phyloP scores from a whole-genome alignment of 2,888 invertebrate genomes.

The Aspidapion aeneum region DNA sequence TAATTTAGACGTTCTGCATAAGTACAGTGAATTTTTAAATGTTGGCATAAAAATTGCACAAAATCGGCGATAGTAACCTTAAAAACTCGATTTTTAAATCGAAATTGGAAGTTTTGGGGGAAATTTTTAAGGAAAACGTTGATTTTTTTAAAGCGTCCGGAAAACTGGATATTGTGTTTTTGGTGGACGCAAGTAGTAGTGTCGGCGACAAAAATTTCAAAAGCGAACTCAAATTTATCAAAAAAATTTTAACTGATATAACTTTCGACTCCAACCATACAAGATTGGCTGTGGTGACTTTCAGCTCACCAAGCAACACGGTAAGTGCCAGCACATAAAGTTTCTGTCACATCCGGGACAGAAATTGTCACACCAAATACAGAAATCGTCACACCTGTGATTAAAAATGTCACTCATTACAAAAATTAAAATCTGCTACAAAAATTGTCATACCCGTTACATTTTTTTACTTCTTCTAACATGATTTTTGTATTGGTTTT shows the following conservation, averaged over 20 bases:
- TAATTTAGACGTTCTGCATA: constrained; percentile 32
- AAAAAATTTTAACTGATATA: constrained; percentile 62
- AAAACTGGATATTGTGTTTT: constrained; percentile 59
- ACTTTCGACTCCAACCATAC: constrained; percentile 61
- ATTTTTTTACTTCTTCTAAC: no score
- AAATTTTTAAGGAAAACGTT: constrained; percentile 54
- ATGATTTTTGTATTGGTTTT: no score
- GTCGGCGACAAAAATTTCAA: constrained; percentile 63
- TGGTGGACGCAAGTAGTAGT: constrained; percentile 67
- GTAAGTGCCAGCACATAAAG: constrained; percentile 47
- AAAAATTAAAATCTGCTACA: no score
- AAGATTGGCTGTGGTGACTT: constrained; percentile 62
- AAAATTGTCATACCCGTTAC: no score
- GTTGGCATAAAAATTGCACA: constrained; percentile 42
- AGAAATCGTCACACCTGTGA: no score
- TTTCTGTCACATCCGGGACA: no score
- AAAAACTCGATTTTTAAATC: constrained; percentile 48
- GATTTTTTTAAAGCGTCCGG: constrained; percentile 47
- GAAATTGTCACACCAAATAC: no score
- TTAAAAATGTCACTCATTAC: no score
- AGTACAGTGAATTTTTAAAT: constrained; percentile 45
- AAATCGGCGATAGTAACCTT: constrained; percentile 30
- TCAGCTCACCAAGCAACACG: constrained; percentile 57
- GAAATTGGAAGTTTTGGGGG: constrained; percentile 55
- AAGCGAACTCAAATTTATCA: constrained; percentile 65